Conservation (phyloP, 2,888 invertebrate genomes). For the Taenaris catops region DNA sequence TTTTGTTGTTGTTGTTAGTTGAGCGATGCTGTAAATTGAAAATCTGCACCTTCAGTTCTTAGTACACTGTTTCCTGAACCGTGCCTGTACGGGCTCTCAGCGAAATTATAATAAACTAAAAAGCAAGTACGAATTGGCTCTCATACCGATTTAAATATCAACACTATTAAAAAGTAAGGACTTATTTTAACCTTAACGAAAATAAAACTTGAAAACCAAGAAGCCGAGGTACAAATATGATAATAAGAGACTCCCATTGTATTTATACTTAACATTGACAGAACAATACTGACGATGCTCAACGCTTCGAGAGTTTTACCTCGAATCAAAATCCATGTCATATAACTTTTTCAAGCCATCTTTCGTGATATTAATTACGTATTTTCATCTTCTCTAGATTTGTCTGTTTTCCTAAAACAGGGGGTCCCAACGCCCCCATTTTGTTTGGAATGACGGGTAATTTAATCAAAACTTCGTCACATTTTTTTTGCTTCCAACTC, state of each 20-base stretch:
- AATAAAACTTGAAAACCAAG: no score
- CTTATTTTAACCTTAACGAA: slow-evolving; percentile 11
- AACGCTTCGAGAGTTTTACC: no score
- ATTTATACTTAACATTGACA: no score
- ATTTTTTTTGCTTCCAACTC: background rate
- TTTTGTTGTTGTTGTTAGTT: no score
- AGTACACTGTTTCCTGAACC: background rate
- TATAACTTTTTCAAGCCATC: slow-evolving; percentile 12
- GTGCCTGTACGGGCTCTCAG: background rate
- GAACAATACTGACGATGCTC: slow-evolving; percentile 6
- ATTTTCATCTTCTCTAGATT: slow-evolving; percentile 8
- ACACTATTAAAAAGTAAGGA: slow-evolving; percentile 7
- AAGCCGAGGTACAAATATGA: no score
- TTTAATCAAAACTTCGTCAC: slow-evolving; percentile 3
- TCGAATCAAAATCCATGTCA: slow-evolving; percentile 4
- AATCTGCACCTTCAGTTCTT: background rate
- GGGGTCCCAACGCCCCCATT: background rate
- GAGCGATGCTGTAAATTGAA: no score
- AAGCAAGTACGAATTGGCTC: background rate
- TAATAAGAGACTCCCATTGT: no score
- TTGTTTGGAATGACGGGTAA: background rate
- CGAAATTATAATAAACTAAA: slow-evolving; percentile 4
- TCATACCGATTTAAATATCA: background rate
- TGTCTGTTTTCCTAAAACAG: background rate
- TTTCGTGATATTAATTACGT: slow-evolving; percentile 14